Conservation (phyloP, 1,140 invertebrate species). For the Listronotus bonariensis region DNA sequence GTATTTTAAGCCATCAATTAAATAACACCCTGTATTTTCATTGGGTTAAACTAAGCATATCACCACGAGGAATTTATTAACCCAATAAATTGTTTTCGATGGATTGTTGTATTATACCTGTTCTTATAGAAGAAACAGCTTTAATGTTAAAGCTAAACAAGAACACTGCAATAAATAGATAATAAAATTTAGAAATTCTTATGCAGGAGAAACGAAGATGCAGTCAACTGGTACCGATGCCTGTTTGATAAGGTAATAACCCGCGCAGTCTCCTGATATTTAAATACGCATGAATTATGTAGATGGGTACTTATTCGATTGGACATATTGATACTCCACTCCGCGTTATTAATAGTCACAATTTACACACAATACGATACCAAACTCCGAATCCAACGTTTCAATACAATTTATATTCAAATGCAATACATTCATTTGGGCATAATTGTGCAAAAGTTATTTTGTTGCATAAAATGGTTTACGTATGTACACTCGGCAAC, state of each 20-base stretch:
- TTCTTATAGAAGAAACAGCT: no score
- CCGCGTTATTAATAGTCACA: slow-evolving; percentile 55
- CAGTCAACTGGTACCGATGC: slow-evolving; percentile 42
- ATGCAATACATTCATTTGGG: slow-evolving; percentile 46
- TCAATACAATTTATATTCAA: slow-evolving; percentile 55
- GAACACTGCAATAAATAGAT: slow-evolving; percentile 14
- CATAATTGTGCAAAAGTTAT: slow-evolving; percentile 44
- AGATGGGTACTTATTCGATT: slow-evolving; percentile 55
- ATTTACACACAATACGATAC: slow-evolving; percentile 56
- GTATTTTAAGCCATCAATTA: no score
- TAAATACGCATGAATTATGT: slow-evolving; percentile 56
- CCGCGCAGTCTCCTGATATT: slow-evolving; percentile 49
- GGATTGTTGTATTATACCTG: no score
- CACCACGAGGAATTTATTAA: no score
- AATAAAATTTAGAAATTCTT: slow-evolving; percentile 19
- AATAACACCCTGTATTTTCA: no score
- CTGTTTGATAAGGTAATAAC: slow-evolving; percentile 55
- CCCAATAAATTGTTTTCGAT: no score
- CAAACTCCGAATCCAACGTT: slow-evolving; percentile 49
- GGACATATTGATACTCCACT: slow-evolving; percentile 56
- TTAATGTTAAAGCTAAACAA: not conserved
- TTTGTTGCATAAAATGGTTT: slow-evolving; percentile 34
- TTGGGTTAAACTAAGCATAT: no score
- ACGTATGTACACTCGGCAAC: slow-evolving; percentile 16
- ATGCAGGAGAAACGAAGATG: slow-evolving; percentile 23